Evolutionary conservation across 2,113 vertebrate species (phyloP), one percentile per base, ranked within the genome.

Genomic region (Epinephelus fuscoguttatus): DNA sequence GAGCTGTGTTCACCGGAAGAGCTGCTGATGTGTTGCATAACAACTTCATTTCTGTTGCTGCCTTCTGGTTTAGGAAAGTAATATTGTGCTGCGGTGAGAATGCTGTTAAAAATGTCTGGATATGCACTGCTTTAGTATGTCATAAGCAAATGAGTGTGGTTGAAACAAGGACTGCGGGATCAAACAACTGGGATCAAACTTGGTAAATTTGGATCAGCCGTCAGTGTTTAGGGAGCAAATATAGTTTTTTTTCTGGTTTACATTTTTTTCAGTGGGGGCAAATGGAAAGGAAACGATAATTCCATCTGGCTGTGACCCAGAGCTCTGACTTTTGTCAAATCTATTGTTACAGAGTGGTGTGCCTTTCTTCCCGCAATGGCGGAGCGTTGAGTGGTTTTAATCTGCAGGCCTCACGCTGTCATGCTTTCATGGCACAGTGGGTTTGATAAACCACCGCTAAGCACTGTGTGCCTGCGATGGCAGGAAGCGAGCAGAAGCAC

Each of bases 371-470:
- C 85, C 75, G 78, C 86, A 80, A 71, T 76, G 90, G 89, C 62
- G 25, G 71, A 88, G 86, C 23, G 23, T 72, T 78, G 89, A 88
- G 84, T 83, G 84, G 85, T 84, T 93, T 92, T 93, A 93, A 93
- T 93, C 93, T 85, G 80, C 81, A 37, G 86, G 84, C 72, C 70
- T 89, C 90, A 78, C 21, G 83, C 86, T 79, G 87, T 91, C 89
- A 85, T 71, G 66, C 88, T 90, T 90, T 83, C 89, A 82, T 76
- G 83, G 81, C 90, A 87, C 81, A 69, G 84, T 79, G 77, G 89
- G 83, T 82, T 91, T 91, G 93, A 94, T 90, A 91, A 95, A 92
- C 90, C 92, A 63, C 82, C 47, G 88, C 88, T 89, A 76, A 89
- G 89, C 77, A 12, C 59, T 42, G 82, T 78, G 87, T 60, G 70